phyloP scores from a whole-genome alignment of 2,113 vertebrate genomes.

The Chlorodrepanis virens region DNA sequence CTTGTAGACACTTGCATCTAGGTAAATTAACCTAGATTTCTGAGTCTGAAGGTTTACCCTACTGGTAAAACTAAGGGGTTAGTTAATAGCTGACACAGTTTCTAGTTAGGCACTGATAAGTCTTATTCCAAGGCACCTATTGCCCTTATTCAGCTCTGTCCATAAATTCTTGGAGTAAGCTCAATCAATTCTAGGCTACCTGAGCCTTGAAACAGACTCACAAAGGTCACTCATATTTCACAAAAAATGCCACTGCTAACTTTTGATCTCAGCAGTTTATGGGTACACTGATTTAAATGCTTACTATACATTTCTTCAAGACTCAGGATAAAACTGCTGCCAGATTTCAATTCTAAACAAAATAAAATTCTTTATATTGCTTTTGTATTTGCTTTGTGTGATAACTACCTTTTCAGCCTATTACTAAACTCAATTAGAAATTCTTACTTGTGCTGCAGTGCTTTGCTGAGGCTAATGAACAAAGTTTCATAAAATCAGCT shows the following conservation, averaged over 20 bases:
- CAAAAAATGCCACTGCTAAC: background rate
- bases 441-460: constrained; percentile 27
- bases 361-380: constrained; percentile 50
- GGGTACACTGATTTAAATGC: constrained; percentile 4
- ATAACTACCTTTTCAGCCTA: constrained; percentile 38
- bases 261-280: background rate
- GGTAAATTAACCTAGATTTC: background rate
- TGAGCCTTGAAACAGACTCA: background rate
- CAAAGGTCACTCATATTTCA: background rate
- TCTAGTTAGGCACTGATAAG: background rate
- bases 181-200: background rate
- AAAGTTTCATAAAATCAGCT: constrained; percentile 59
- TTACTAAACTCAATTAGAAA: constrained; percentile 54
- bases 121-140: background rate
- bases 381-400: constrained; percentile 30
- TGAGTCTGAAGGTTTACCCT: background rate
- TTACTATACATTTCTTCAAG: background rate
- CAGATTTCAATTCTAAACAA: constrained; percentile 50
- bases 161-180: background rate
- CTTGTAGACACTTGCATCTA: background rate
- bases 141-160: background rate
- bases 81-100: background rate
- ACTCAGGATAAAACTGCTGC: background rate
- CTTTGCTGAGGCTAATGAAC: constrained; percentile 56
- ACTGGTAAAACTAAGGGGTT: background rate